Percentiles rank a stretch among this genome's conserved stretches.
Conservation (phyloP, 2,113 vertebrate species). For the Bufo gargarizans region DNA sequence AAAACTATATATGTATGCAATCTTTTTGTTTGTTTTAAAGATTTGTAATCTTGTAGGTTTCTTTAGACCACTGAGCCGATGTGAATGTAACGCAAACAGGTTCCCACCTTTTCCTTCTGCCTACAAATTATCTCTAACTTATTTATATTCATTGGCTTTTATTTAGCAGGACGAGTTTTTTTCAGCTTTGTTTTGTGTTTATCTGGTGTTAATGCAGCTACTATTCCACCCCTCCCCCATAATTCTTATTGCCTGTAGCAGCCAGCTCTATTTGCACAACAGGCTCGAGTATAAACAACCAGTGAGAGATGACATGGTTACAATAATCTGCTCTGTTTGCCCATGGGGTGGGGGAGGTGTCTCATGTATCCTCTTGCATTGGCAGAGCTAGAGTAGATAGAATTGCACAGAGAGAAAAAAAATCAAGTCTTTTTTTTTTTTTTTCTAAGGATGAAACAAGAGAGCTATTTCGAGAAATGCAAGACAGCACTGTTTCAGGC, state of each 20-base stretch:
- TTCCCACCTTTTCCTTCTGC: background rate
- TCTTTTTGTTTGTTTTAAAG: too few relatives aligned
- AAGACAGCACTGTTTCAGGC: slow-evolving; percentile 51
- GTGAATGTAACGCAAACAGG: background rate
- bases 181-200: slow-evolving; percentile 25
- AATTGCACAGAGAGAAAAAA: slow-evolving; percentile 41
- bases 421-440: background rate
- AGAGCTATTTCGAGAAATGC: slow-evolving; percentile 57
- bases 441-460: slow-evolving; percentile 29
- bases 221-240: slow-evolving; percentile 51
- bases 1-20: too few relatives aligned
- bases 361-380: slow-evolving; percentile 50
- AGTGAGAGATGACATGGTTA: slow-evolving; percentile 60
- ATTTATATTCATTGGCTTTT: slow-evolving; percentile 29
- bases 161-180: background rate
- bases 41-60: background rate
- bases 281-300: slow-evolving; percentile 57
- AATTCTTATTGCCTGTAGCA: slow-evolving; percentile 59
- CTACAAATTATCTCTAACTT: background rate
- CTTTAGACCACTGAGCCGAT: background rate
- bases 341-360: slow-evolving; percentile 56
- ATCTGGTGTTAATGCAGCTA: slow-evolving; percentile 55
- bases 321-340: slow-evolving; percentile 59
- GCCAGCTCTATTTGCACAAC: slow-evolving; percentile 58
- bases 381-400: slow-evolving; percentile 23